Evolutionary conservation across 2,797 vertebrate genomes (phyloP).

Genomic region (Chelmon rostratus): DNA sequence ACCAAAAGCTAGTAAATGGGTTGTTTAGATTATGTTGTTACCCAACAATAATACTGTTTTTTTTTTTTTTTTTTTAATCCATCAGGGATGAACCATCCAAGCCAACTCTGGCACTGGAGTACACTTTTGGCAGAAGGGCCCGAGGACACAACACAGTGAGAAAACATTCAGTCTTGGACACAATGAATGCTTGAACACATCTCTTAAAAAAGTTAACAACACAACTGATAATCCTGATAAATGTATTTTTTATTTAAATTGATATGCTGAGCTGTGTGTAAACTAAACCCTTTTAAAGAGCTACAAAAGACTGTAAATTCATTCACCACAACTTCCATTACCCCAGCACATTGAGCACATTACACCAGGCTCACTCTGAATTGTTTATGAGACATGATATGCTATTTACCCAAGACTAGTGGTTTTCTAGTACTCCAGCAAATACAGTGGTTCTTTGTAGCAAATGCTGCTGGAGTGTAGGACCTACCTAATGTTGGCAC

Average conservation of each 20-base stretch:
- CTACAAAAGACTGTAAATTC: not conserved
- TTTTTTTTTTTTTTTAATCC: no score
- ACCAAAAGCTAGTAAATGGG: not conserved
- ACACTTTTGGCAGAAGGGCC: conserved; percentile 93
- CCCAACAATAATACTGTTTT: not conserved
- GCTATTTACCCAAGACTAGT: not conserved
- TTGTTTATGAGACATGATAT: not conserved
- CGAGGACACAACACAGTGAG: conserved; percentile 92
- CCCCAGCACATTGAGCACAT: not conserved
- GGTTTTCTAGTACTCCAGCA: no score
- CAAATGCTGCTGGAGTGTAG: conserved; percentile 1
- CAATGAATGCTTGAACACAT: not conserved
- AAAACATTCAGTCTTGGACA: not conserved
- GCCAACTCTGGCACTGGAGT: conserved; percentile 95
- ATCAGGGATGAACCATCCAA: conserved; percentile 93
- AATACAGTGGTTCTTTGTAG: not conserved
- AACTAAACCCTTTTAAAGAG: not conserved
- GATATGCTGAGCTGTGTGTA: not conserved
- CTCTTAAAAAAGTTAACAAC: not conserved
- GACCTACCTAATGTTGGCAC: no score
- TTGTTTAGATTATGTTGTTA: no score
- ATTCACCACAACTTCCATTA: not conserved
- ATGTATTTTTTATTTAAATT: not conserved
- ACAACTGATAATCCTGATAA: not conserved
- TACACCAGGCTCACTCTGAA: not conserved